Evolutionary conservation across 2,113 vertebrate genomes (phyloP), one percentile per base, ranked within the genome.

Genomic region (Eublepharis macularius): DNA sequence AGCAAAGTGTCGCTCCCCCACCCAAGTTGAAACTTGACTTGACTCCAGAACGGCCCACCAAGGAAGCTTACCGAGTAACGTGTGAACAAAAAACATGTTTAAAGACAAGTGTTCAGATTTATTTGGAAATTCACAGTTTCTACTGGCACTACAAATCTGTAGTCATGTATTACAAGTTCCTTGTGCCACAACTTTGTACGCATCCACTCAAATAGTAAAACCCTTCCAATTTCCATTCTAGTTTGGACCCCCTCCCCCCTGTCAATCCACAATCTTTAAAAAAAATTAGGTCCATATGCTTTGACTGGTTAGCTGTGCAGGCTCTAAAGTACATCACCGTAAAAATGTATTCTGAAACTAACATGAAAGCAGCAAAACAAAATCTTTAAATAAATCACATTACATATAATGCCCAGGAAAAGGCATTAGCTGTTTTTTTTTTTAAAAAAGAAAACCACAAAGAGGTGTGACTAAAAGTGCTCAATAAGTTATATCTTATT

Each of bases 61-160:
- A 9, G 4, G 60, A 63, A 88, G 86, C 34, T 1, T 41, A 63
- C 21, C 60, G 16, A 83, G 10, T 84, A 24, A 60, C 54, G 91
- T 92, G 75, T 72, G 66, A 90, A 76, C 94, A 87, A 78, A 93
- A 83, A 21, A 26, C 83, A 93, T 63, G 60, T 83, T 96, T 91
- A 98, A 97, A 98, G 97, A 97, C 96, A 97, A 96, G 94, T 97
- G 92, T 96, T 98, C 95, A 96, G 95, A 96, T 99, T 99, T 99
- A 99, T 99, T 99, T 97, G 98, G 97, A 99, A 99, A 99, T 99
- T 99, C 99, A 99, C 98, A 99, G 99, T 99, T 99, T 99, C 98
- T 99, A 99, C 98, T 98, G 97, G 98, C 97, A 98, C 98, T 98
- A 98, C 98, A 98, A 97, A 93, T 97, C 95, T 94, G 98, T 97